These are phyloP conservation scores for Nothobranchius kuhntae DNA, from an alignment of 2,113 vertebrate genomes.

Conservation along the genomic window DNA sequence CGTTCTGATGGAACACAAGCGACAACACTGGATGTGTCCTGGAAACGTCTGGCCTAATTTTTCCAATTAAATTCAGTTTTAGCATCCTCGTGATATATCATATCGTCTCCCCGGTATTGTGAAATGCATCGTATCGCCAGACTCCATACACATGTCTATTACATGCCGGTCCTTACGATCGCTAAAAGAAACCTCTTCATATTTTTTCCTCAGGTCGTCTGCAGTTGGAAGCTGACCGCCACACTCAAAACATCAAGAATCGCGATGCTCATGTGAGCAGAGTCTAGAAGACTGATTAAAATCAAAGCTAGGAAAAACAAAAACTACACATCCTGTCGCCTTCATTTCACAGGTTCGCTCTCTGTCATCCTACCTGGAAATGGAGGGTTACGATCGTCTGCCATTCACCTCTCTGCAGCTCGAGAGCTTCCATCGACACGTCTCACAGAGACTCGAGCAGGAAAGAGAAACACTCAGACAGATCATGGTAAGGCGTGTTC, in stretches of 20 bases:
- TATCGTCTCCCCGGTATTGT: too few relatives aligned
- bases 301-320: too few relatives aligned
- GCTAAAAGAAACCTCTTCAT: not conserved
- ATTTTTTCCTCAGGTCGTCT: slow-evolving; percentile 84
- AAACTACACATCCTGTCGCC: not conserved
- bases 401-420: slow-evolving; percentile 89
- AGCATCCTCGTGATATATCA: too few relatives aligned
- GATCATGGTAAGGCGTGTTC: slow-evolving; percentile 78
- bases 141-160: not conserved
- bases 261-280: slow-evolving; percentile 82
- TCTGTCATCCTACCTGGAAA: slow-evolving; percentile 84
- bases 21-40: too few relatives aligned
- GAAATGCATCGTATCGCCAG: too few relatives aligned
- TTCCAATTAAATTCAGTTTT: too few relatives aligned
- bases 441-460: slow-evolving; percentile 85
- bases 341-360: slow-evolving; percentile 79
- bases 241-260: slow-evolving; percentile 82
- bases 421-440: slow-evolving; percentile 82
- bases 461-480: slow-evolving; percentile 79
- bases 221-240: slow-evolving; percentile 89
- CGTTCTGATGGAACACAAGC: too few relatives aligned
- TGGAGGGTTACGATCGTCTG: slow-evolving; percentile 88
- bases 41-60: too few relatives aligned
- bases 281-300: not conserved
- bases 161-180: not conserved